Percentiles rank a stretch among this genome's conserved stretches.
Evolutionary conservation across 2,797 vertebrate species (phyloP).

Genomic region (Melanotaenia trifasciata): DNA sequence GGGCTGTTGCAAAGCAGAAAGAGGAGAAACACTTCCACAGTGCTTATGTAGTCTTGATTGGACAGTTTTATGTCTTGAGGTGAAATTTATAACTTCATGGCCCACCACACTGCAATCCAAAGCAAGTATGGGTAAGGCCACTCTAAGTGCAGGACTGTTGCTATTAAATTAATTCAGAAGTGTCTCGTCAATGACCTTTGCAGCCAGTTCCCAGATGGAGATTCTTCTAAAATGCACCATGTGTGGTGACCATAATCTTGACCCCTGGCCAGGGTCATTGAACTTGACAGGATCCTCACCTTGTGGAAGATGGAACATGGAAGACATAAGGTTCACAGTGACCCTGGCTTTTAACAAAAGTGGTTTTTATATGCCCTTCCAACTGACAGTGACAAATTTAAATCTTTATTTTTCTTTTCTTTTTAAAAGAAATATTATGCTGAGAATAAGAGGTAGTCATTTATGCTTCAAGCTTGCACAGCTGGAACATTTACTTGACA

Average conservation of each 20-base stretch:
- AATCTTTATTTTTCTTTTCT: conserved; percentile 30
- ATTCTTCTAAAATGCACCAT: conserved; percentile 46
- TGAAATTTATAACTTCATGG: conserved; percentile 58
- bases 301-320: conserved; percentile 54
- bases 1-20: conserved; percentile 14
- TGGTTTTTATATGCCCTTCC: conserved; percentile 49
- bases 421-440: conserved; percentile 27
- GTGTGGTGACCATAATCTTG: conserved; percentile 53
- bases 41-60: conserved; percentile 36
- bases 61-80: conserved; percentile 55
- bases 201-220: conserved; percentile 56
- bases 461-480: conserved; percentile 5
- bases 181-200: conserved; percentile 53
- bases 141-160: conserved; percentile 28
- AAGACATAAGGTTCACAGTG: conserved; percentile 47
- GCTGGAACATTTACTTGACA: background rate
- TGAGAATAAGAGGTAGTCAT: conserved; percentile 13
- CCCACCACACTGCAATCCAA: conserved; percentile 35
- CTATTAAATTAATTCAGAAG: conserved; percentile 51
- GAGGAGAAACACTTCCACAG: background rate
- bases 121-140: conserved; percentile 28
- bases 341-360: conserved; percentile 66
- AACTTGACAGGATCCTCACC: conserved; percentile 65
- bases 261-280: conserved; percentile 59
- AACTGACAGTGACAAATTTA: conserved; percentile 56